A percentile compares a stretch with the other conserved stretches of the same genome.
Conservation (phyloP, 2,797 vertebrate species). For the Silurus lanzhouensis region DNA sequence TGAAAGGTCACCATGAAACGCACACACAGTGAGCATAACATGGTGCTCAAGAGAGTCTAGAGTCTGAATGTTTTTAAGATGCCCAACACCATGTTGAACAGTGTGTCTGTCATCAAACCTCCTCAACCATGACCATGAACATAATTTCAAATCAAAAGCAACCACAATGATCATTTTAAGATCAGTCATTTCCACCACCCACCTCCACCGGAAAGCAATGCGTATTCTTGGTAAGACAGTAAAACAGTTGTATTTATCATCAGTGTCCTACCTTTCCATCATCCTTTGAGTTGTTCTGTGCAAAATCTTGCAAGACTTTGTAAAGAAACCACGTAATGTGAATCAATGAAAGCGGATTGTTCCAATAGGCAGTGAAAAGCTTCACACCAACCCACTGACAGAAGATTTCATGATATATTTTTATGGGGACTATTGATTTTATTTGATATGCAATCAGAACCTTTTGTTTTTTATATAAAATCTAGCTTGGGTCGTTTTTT, state of each 20-base stretch:
- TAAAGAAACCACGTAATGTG: background rate
- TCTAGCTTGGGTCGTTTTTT: background rate
- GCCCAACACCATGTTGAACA: background rate
- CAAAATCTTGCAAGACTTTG: background rate
- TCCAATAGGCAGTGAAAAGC: background rate
- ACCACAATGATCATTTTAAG: background rate
- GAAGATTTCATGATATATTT: background rate
- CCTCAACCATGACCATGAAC: background rate
- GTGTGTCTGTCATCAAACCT: background rate
- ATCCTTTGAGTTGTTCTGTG: background rate
- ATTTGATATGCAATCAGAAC: no score
- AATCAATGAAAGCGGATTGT: background rate
- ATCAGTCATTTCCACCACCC: no score
- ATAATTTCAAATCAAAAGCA: background rate
- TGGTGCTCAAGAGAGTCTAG: background rate
- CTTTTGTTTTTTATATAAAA: background rate
- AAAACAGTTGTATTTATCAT: background rate
- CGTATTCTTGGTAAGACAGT: background rate
- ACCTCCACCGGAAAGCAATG: background rate
- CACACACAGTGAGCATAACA: slow-evolving; percentile 11
- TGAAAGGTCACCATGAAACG: background rate
- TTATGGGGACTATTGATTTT: background rate
- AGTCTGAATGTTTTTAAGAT: background rate
- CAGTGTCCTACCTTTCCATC: background rate
- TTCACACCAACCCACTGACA: no score